Evolutionary conservation across 2,113 vertebrate species (phyloP).

Genomic region (Bolborhynchus lineola): DNA sequence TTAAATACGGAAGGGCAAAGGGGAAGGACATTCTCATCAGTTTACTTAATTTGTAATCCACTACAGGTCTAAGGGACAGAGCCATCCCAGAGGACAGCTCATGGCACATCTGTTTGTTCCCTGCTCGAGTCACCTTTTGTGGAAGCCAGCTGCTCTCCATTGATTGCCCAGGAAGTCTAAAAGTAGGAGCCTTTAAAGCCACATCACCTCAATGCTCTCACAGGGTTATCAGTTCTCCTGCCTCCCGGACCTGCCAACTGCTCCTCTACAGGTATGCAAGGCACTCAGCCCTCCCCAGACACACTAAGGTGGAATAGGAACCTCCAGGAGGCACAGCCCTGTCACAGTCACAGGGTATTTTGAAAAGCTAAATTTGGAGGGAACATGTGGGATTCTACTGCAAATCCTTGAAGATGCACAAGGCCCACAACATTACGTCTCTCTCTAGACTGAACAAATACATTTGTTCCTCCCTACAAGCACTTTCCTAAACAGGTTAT

Average conservation of each 20-base stretch:
- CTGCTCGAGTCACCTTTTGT: not conserved
- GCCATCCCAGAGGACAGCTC: not conserved
- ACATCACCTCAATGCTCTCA: not conserved
- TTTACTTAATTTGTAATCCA: not conserved
- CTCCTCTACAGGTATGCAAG: not conserved
- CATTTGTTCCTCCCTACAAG: not conserved
- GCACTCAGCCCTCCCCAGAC: not conserved
- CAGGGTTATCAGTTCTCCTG: not conserved
- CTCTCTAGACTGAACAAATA: not conserved
- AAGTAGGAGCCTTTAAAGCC: not conserved
- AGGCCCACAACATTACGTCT: not conserved
- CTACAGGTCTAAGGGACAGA: not conserved
- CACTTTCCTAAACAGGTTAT: not conserved
- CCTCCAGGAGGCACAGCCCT: not conserved
- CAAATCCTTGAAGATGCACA: not conserved
- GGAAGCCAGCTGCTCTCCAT: not conserved
- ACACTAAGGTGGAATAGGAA: accelerated
- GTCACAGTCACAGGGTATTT: not conserved
- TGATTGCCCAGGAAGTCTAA: not conserved
- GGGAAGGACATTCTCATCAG: not conserved
- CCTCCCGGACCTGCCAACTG: not conserved
- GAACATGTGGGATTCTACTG: not conserved
- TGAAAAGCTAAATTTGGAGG: not conserved
- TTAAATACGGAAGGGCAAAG: slow-evolving; percentile 45
- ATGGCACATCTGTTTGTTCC: not conserved